A percentile compares a stretch with the other conserved stretches of the same genome.
Evolutionary conservation across 2,888 invertebrate genomes (phyloP).

Genomic region (Lithophane ornitopus): DNA sequence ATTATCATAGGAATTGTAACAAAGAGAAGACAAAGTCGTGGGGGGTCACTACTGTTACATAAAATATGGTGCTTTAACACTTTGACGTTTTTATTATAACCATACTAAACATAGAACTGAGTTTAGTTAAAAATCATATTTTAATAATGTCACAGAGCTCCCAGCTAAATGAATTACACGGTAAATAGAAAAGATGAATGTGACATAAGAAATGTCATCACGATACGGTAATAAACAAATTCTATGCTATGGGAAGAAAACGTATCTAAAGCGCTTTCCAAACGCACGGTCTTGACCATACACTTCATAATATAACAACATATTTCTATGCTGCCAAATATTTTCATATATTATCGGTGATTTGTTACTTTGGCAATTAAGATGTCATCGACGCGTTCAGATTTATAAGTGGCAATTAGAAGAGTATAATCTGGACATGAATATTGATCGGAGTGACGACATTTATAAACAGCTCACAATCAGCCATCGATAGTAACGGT

Average conservation of each 20-base stretch:
- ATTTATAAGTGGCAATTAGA: constrained; percentile 89
- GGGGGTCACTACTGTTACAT: constrained; percentile 50
- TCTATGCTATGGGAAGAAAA: constrained; percentile 7
- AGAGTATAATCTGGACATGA: constrained; percentile 85
- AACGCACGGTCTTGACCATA: constrained; percentile 35
- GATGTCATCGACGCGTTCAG: constrained; percentile 86
- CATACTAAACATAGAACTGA: constrained; percentile 16
- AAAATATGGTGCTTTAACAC: constrained; percentile 36
- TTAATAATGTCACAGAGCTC: constrained; percentile 10
- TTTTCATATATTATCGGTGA: constrained; percentile 79
- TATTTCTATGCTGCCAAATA: constrained; percentile 72
- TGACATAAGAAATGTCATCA: constrained; percentile 15
- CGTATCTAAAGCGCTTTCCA: constrained; percentile 10
- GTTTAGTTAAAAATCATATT: constrained; percentile 25
- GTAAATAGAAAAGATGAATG: constrained; percentile 25
- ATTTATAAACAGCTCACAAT: constrained; percentile 85
- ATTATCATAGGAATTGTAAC: constrained; percentile 54
- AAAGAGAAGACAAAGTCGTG: constrained; percentile 46
- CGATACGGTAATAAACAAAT: constrained; percentile 12
- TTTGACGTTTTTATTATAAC: constrained; percentile 39
- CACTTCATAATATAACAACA: constrained; percentile 46
- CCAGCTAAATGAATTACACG: constrained; percentile 11
- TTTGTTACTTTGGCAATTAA: constrained; percentile 87
- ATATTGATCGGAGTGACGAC: constrained; percentile 84
- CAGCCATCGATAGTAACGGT: constrained; percentile 78